phyloP scores from a whole-genome alignment of 2,113 vertebrate species.

The Corythaixoides concolor region DNA sequence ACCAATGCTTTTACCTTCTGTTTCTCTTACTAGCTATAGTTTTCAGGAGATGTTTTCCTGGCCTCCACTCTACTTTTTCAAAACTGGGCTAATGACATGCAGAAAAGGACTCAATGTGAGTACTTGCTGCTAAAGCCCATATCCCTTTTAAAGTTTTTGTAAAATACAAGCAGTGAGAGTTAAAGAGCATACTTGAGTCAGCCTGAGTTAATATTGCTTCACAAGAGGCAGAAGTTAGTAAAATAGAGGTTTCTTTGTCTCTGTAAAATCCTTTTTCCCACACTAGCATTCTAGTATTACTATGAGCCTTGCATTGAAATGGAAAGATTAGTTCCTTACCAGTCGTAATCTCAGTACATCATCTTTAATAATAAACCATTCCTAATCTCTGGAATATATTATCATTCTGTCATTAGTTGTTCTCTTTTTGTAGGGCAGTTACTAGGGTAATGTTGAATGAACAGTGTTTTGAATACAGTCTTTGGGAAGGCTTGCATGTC shows the following conservation, averaged over 20 bases:
- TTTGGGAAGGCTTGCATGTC: neutral
- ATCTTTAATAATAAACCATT: neutral
- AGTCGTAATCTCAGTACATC: neutral
- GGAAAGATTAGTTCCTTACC: neutral
- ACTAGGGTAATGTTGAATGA: neutral
- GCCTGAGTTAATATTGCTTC: neutral
- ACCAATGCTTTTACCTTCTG: neutral
- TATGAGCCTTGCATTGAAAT: neutral
- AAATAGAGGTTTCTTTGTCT: neutral
- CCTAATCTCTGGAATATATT: neutral
- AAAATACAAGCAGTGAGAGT: neutral
- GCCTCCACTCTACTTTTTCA: neutral
- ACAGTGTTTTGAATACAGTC: neutral
- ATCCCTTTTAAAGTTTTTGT: neutral
- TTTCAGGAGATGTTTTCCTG: neutral
- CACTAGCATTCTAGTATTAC: neutral
- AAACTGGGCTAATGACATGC: neutral
- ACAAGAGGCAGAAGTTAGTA: neutral
- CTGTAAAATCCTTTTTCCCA: neutral
- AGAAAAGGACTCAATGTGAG: neutral
- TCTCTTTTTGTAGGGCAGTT: neutral
- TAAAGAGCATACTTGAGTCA: neutral
- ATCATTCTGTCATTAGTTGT: neutral
- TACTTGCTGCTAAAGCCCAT: neutral
- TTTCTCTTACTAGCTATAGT: neutral